phyloP scores from a whole-genome alignment of 1,140 invertebrate genomes.

The Drosophila tropicalis region DNA sequence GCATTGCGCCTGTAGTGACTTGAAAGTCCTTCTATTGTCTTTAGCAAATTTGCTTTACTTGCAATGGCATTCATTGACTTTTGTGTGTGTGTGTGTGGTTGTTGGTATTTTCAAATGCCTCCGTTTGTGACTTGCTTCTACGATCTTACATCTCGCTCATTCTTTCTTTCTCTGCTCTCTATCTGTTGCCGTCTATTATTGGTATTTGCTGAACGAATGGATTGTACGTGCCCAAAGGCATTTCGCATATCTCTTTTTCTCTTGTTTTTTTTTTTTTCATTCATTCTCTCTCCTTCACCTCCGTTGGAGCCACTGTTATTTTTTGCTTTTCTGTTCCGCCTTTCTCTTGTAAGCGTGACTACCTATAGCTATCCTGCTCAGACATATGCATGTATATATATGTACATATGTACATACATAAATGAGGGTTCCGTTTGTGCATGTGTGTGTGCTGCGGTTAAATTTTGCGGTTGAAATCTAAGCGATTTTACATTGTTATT shows the following conservation, averaged over 20 bases:
- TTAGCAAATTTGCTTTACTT: slow-evolving; percentile 80
- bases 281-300: slow-evolving; percentile 1
- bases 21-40: slow-evolving; percentile 70
- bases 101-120: slow-evolving; percentile 69
- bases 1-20: slow-evolving; percentile 30
- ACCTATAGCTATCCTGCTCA: background rate
- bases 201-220: slow-evolving; percentile 81
- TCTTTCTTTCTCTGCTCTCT: slow-evolving; percentile 16
- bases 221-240: slow-evolving; percentile 77
- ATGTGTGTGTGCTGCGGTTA: slow-evolving; percentile 32
- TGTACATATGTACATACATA: background rate
- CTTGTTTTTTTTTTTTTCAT: slow-evolving; percentile 16
- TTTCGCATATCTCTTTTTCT: slow-evolving; percentile 69
- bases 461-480: slow-evolving; percentile 76
- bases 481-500: slow-evolving; percentile 82
- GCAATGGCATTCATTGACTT: slow-evolving; percentile 75
- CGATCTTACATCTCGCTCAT: background rate
- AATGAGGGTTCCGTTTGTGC: background rate
- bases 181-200: slow-evolving; percentile 70
- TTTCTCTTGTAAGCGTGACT: slow-evolving; percentile 53
- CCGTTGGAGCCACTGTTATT: background rate
- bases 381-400: background rate
- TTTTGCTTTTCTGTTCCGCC: slow-evolving; percentile 46
- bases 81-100: slow-evolving; percentile 42
- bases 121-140: slow-evolving; percentile 31